These are phyloP conservation scores for Hemicordylus capensis DNA, from an alignment of 2,113 vertebrate species.

Conservation along the genomic window DNA sequence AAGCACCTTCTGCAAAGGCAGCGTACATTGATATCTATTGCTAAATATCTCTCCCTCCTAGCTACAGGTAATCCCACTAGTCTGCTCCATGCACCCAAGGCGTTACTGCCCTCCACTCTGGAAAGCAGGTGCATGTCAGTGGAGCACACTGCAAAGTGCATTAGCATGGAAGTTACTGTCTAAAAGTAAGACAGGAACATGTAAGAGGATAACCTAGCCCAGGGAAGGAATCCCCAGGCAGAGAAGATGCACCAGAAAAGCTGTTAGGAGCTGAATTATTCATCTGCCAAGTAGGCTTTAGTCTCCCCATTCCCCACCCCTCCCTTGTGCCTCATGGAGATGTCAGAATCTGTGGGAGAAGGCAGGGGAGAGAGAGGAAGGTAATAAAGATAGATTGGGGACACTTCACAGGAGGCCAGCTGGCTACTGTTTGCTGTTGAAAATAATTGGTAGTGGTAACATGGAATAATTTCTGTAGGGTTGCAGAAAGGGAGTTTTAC, in stretches of 20 bases:
- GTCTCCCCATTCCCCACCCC: neutral
- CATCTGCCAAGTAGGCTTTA: neutral
- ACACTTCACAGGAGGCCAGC: neutral
- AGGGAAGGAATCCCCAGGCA: constrained; percentile 6
- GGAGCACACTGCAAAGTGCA: neutral
- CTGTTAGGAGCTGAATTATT: constrained; percentile 1
- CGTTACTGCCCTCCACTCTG: neutral
- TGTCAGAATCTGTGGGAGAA: neutral
- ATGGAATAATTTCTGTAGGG: neutral
- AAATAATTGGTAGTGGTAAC: neutral
- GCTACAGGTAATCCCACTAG: neutral
- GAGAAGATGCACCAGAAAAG: constrained; percentile 32
- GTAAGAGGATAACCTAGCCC: constrained; percentile 2
- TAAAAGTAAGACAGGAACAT: neutral
- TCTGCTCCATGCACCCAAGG: neutral
- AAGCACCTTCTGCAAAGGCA: neutral
- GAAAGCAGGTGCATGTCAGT: neutral
- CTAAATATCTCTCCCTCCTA: neutral
- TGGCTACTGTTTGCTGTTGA: neutral
- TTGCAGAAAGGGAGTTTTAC: neutral
- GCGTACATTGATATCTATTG: neutral
- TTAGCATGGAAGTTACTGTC: neutral
- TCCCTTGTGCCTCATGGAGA: neutral
- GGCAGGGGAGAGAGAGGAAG: neutral
- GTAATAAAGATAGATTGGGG: neutral